These are phyloP conservation scores for Corvus hawaiiensis DNA, from an alignment of 2,113 vertebrate genomes.

Conservation along the genomic window DNA sequence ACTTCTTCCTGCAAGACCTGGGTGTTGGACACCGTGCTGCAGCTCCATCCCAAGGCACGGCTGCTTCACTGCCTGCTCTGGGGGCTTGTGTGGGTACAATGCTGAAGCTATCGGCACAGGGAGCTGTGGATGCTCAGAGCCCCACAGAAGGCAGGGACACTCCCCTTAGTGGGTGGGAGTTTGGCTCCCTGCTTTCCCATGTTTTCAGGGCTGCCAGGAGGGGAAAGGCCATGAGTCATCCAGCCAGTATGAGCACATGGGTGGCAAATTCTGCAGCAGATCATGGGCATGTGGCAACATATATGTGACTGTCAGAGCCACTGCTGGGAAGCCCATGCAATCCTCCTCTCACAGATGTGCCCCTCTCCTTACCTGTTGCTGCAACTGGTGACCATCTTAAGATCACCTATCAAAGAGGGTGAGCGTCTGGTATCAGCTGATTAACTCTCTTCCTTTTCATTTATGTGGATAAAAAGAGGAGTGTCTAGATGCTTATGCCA, in stretches of 20 bases:
- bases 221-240: background rate
- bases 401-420: background rate
- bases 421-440: background rate
- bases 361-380: background rate
- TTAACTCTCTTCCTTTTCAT: background rate
- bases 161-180: background rate
- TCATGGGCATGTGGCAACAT: background rate
- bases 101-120: fast-evolving
- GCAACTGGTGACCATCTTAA: background rate
- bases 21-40: background rate
- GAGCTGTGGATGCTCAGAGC: background rate
- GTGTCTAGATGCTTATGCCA: background rate
- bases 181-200: background rate
- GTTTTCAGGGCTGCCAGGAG: background rate
- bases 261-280: background rate
- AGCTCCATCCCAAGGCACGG: background rate
- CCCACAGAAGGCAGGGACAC: background rate
- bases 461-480: background rate
- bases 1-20: background rate
- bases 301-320: background rate
- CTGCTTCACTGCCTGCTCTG: background rate
- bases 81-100: fast-evolving
- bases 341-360: fast-evolving
- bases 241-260: background rate
- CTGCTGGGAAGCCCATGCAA: background rate